Conservation (phyloP, 1,140 invertebrate genomes). For the Rhagoletis zephyria region DNA sequence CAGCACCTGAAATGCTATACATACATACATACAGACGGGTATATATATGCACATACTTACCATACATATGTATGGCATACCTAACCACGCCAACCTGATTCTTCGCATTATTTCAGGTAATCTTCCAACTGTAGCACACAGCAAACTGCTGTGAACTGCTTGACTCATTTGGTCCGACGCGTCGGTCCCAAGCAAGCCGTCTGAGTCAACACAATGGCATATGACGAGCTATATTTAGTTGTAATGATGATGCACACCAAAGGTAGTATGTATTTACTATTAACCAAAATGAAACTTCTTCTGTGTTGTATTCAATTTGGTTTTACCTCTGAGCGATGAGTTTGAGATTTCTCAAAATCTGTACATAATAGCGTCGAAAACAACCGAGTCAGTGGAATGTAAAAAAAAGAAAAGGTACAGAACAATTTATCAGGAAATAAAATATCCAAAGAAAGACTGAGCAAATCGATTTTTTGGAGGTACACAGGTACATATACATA, state of each 20-base stretch:
- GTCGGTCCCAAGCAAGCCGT: background rate
- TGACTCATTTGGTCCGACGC: conserved; percentile 15
- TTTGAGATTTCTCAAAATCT: conserved; percentile 43
- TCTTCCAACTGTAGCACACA: conserved; percentile 5
- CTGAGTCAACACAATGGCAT: conserved; percentile 29
- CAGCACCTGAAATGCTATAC: background rate
- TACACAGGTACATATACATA: background rate
- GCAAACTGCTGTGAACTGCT: background rate
- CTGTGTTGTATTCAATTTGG: background rate
- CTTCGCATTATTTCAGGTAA: conserved; percentile 1
- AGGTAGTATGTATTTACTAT: too few relatives aligned
- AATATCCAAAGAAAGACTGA: background rate
- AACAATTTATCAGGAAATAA: background rate
- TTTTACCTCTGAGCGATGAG: conserved; percentile 4
- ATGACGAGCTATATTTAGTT: background rate
- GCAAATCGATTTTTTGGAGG: background rate
- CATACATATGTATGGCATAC: background rate
- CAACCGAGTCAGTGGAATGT: background rate
- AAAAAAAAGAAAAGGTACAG: background rate
- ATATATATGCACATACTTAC: background rate
- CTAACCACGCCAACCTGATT: conserved; percentile 1
- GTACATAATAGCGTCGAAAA: background rate
- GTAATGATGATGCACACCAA: conserved; percentile 6
- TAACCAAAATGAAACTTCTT: conserved; percentile 13
- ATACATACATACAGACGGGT: background rate